phyloP scores from a whole-genome alignment of 2,888 invertebrate genomes.

The Sphinx pinastri region DNA sequence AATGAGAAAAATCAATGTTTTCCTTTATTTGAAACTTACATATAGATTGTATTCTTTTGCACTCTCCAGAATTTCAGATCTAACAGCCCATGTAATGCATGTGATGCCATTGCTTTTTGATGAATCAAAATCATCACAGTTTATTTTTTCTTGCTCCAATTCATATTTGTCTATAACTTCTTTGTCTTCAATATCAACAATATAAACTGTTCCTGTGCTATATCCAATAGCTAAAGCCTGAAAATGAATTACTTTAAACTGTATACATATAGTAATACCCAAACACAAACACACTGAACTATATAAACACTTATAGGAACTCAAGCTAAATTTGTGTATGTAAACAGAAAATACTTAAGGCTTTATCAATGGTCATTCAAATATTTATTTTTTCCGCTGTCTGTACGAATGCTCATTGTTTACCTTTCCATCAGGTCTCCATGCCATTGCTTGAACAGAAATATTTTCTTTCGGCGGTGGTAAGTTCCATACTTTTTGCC shows the following conservation, averaged over 20 bases:
- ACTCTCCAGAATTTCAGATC: slow-evolving; percentile 71
- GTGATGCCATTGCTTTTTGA: slow-evolving; percentile 85
- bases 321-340: slow-evolving; percentile 60
- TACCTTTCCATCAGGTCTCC: slow-evolving; percentile 98
- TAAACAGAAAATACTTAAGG: too few species aligned
- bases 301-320: neutral
- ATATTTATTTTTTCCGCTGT: too few species aligned
- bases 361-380: too few species aligned
- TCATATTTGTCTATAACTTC: slow-evolving; percentile 88
- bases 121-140: slow-evolving; percentile 72
- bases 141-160: slow-evolving; percentile 58
- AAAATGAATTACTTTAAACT: slow-evolving; percentile 40
- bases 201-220: slow-evolving; percentile 87
- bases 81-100: slow-evolving; percentile 89
- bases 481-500: slow-evolving; percentile 96
- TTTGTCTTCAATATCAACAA: slow-evolving; percentile 94
- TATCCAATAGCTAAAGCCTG: slow-evolving; percentile 88
- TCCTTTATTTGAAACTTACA: slow-evolving; percentile 56
- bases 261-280: neutral
- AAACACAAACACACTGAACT: too few species aligned
- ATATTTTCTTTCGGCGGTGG: slow-evolving; percentile 90
- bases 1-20: neutral
- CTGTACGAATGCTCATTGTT: slow-evolving; percentile 24
- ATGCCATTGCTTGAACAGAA: slow-evolving; percentile 90
- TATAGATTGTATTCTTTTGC: slow-evolving; percentile 74